Evolutionary conservation across 2,113 vertebrate genomes (phyloP).

Genomic region (Stigmatopora nigra): DNA sequence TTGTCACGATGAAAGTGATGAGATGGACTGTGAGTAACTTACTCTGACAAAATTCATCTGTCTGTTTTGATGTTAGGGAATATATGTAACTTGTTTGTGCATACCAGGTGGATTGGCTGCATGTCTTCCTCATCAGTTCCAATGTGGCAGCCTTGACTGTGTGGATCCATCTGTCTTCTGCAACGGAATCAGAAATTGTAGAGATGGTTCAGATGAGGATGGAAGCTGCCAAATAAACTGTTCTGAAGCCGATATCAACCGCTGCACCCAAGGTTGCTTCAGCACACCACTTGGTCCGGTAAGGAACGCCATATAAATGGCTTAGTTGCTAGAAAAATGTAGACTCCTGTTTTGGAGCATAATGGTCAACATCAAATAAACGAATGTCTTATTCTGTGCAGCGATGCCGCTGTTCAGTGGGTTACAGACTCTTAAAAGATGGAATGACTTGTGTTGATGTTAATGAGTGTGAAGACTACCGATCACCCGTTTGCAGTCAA

Average conservation of each 20-base stretch:
- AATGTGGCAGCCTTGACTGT: conserved; percentile 70
- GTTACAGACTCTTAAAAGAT: conserved; percentile 66
- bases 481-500: conserved; percentile 73
- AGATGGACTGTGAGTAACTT: conserved; percentile 73
- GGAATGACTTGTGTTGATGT: conserved; percentile 70
- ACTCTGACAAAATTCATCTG: no score
- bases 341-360: not conserved
- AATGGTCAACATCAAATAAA: no score
- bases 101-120: conserved; percentile 56
- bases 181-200: conserved; percentile 69
- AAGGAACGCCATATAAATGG: conserved; percentile 25
- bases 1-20: conserved; percentile 79
- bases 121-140: conserved; percentile 77
- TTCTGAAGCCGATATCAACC: not conserved
- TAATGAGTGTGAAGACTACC: conserved; percentile 69
- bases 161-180: conserved; percentile 72
- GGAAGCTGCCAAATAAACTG: conserved; percentile 58
- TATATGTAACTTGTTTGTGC: not conserved
- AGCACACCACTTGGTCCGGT: conserved; percentile 75
- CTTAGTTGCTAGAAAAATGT: not conserved
- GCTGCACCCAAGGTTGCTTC: conserved; percentile 75
- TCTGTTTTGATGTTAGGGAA: not conserved
- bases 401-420: conserved; percentile 74
- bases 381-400: conserved; percentile 34
- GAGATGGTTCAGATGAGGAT: conserved; percentile 76